A percentile compares a stretch with the other conserved stretches of the same genome.
Evolutionary conservation across 2,797 vertebrate genomes (phyloP).

Genomic region (Fratercula arctica): DNA sequence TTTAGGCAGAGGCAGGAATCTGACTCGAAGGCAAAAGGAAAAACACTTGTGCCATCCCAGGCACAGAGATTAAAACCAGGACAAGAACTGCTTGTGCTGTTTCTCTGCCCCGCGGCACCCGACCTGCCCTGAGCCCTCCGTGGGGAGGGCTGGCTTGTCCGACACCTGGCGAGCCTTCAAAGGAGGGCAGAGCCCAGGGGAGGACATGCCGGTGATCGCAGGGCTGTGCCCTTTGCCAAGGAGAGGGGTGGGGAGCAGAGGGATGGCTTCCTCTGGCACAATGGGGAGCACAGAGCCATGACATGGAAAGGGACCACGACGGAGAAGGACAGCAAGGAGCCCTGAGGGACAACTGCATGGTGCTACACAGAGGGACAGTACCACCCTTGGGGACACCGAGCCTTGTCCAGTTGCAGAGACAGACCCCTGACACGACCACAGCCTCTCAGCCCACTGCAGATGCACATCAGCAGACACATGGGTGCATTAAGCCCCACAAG

Average conservation of each 20-base stretch:
- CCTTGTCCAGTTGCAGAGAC: neutral
- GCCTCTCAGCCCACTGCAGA: neutral
- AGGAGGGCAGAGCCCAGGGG: neutral
- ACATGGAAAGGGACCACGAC: fast-evolving
- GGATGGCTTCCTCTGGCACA: fast-evolving
- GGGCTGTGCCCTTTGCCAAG: neutral
- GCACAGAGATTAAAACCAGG: neutral
- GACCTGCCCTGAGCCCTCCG: neutral
- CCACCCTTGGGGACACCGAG: neutral
- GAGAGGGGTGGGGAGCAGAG: neutral
- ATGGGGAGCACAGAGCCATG: fast-evolving
- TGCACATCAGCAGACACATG: neutral
- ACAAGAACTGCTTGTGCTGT: neutral
- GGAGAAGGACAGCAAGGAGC: neutral
- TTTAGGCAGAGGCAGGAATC: neutral
- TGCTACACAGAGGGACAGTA: fast-evolving
- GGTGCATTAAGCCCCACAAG: neutral
- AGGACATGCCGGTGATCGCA: neutral
- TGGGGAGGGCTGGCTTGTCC: neutral
- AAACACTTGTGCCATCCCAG: neutral
- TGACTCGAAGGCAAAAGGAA: neutral
- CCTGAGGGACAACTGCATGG: neutral
- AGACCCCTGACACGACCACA: neutral
- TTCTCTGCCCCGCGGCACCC: neutral
- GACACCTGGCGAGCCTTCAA: neutral